Evolutionary conservation across 1,140 invertebrate species (phyloP).

Genomic region (Cecropterus lyciades): DNA sequence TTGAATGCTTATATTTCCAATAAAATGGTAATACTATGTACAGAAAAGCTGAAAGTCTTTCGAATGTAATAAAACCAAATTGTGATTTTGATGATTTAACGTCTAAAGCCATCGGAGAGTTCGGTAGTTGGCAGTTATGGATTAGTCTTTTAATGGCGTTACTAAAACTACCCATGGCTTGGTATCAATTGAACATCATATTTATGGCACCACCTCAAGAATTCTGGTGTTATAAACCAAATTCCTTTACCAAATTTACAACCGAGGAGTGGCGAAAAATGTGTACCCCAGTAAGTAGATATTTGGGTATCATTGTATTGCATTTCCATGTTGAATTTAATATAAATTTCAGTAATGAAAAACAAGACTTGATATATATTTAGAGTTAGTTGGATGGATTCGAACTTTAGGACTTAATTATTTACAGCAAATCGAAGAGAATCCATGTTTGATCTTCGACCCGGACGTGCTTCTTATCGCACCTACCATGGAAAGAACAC

Average conservation of each 20-base stretch:
- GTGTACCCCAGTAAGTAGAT: conserved; percentile 67
- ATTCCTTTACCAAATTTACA: conserved; percentile 50
- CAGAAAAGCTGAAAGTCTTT: not conserved
- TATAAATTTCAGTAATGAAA: too few species aligned
- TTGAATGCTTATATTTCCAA: too few species aligned
- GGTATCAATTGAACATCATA: conserved; percentile 86
- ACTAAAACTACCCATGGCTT: conserved; percentile 88
- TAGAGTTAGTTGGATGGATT: not conserved
- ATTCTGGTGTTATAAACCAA: conserved; percentile 79
- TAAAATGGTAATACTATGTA: too few species aligned
- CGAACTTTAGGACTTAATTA: not conserved
- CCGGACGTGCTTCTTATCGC: conserved; percentile 57
- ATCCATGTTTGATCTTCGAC: conserved; percentile 74
- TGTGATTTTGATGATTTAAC: conserved; percentile 55
- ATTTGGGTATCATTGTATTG: too few species aligned
- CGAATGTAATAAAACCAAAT: conserved; percentile 18
- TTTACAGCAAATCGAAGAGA: conserved; percentile 63
- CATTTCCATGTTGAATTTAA: too few species aligned
- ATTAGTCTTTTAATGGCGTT: conserved; percentile 87
- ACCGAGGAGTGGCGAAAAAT: conserved; percentile 71
- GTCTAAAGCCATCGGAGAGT: conserved; percentile 86
- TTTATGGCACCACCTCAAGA: conserved; percentile 86
- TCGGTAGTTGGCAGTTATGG: conserved; percentile 88
- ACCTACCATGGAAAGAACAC: conserved; percentile 61
- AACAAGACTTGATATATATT: too few species aligned